Evolutionary conservation across 1,140 invertebrate genomes (phyloP), one percentile per base, ranked within the genome.

Genomic region (Rhagoletis pomonella): DNA sequence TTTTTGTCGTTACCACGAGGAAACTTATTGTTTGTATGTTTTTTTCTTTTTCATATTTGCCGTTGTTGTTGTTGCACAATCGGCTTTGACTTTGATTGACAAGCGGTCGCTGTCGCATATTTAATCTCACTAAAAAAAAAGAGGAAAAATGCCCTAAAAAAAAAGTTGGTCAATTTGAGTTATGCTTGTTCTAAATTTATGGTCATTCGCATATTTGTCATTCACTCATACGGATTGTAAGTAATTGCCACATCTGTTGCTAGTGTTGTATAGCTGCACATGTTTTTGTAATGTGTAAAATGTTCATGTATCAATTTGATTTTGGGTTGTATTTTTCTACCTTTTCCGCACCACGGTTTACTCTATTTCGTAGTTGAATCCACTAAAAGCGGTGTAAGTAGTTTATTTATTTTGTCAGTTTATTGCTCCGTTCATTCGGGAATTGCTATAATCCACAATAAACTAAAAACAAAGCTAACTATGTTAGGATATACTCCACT

Each of bases 21-120:
- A 4, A 81, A n/a, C 39, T 73, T 73, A 73, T 73, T 73, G 69
- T 50, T n/a, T 81, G 47, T 9, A 55, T 55, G 17, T n/a, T 6
- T 6, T 62, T 62, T 62, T 55, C n/a, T 55, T 55, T 81, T 81
- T 9, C 9, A 77, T 47, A 14, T 14, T 7, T 3, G 39, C 2
- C 0, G 47, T 29, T 55, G 73, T 58, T 55, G 73, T 55, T 55
- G n/a, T 81, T 81, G 67, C 12, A 1, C 73, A 19, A 81, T 47
- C 17, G 39, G 42, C 17, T 81, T 81, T 81, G 73, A 81, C 47
- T 47, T 81, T 81, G 73, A 81, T 81, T 81, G 73, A 81, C 73
- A 81, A 29, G 39, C 42, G 42, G 42, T 44, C 47, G 42, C 69
- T 17, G 69, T 47, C 69, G 44, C 69, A 50, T 73, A 29, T 14